phyloP scores from a whole-genome alignment of 2,797 vertebrate genomes.

The Tolypeutes matacus region DNA sequence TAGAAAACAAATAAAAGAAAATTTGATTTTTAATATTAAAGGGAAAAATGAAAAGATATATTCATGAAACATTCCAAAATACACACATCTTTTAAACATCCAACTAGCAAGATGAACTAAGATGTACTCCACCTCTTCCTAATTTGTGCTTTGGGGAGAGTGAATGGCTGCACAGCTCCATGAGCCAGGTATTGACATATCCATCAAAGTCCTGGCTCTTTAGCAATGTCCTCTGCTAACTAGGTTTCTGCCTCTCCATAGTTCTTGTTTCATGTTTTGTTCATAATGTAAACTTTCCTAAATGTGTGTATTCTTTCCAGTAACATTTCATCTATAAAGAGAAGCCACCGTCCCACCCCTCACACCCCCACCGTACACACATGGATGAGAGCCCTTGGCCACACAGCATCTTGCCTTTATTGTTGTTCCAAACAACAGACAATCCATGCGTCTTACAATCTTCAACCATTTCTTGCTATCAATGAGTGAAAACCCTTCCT shows the following conservation, averaged over 20 bases:
- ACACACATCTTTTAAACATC: neutral
- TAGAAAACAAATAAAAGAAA: constrained; percentile 33
- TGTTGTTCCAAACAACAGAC: constrained; percentile 91
- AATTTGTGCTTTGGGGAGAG: neutral
- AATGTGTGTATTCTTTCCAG: neutral
- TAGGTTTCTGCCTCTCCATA: neutral
- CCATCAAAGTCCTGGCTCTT: neutral
- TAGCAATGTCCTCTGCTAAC: neutral
- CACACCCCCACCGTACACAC: neutral
- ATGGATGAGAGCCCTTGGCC: neutral
- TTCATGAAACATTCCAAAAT: constrained; percentile 7
- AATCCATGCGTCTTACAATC: constrained; percentile 92
- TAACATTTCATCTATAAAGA: neutral
- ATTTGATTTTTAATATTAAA: constrained; percentile 44
- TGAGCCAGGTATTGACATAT: neutral
- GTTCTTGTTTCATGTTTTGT: neutral
- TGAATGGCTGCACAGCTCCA: too few relatives aligned
- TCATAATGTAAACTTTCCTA: neutral
- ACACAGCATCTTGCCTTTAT: constrained; percentile 88
- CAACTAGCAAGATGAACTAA: neutral
- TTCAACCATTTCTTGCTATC: constrained; percentile 90
- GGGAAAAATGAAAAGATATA: constrained; percentile 51
- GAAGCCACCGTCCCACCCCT: neutral
- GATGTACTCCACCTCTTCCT: neutral
- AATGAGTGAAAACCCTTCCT: constrained; percentile 94